Evolutionary conservation across 2,888 invertebrate genomes (phyloP).

Genomic region (Eristalis arbustorum): DNA sequence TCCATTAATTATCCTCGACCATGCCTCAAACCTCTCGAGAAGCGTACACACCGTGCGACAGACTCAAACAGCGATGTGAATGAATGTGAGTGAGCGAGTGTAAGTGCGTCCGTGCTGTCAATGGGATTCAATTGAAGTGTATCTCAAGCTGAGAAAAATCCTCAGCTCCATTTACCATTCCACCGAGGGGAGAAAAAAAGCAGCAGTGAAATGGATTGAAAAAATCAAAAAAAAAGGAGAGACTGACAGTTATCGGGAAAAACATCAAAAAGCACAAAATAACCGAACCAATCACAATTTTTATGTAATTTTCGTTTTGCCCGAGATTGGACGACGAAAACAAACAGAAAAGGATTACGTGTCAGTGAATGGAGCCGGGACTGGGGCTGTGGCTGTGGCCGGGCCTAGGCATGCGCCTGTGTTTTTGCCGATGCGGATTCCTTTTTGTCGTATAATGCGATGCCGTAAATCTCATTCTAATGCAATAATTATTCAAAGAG

Average conservation of each 20-base stretch:
- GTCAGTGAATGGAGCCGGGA: constrained; percentile 4
- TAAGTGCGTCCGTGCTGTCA: constrained; percentile 40
- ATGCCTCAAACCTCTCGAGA: neutral
- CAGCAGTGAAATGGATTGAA: neutral
- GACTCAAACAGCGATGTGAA: neutral
- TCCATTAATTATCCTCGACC: constrained; percentile 68
- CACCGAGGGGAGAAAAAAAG: neutral
- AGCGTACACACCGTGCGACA: neutral
- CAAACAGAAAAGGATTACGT: constrained; percentile 49
- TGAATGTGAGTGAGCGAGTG: neutral
- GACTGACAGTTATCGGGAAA: neutral
- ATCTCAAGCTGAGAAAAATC: constrained; percentile 43
- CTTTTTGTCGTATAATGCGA: constrained; percentile 53
- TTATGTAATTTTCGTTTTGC: constrained; percentile 43
- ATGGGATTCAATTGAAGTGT: constrained; percentile 55
- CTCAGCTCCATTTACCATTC: neutral
- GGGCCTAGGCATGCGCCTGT: neutral
- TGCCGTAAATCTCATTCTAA: constrained; percentile 55
- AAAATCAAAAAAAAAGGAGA: constrained; percentile 2
- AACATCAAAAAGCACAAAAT: constrained; percentile 3
- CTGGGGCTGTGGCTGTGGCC: neutral
- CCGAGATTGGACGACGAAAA: neutral
- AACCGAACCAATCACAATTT: constrained; percentile 29
- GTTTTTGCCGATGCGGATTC: constrained; percentile 50
- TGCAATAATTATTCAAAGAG: constrained; percentile 57